Base-by-base conservation (phyloP, 2,113 vertebrate species). In the Burhinus bistriatus region DNA sequence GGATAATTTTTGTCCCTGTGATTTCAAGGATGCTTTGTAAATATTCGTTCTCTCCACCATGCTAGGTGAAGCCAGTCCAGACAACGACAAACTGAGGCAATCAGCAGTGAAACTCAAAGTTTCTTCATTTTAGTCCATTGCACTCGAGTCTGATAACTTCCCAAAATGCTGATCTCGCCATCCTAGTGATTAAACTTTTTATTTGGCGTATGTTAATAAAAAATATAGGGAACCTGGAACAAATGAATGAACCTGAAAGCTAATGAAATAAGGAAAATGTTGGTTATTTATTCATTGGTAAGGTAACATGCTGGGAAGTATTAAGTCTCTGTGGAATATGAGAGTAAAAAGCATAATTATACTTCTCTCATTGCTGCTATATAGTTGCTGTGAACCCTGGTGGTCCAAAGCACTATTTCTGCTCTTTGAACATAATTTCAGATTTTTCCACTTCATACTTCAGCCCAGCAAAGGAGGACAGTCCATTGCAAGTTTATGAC, bases 11-110 rank as follows among this genome's bases (percentile, higher is more conserved):
- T 51, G 17, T 68, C 73, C 65, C 52, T 42, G 20, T 58, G 82
- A 80, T 88, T 92, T 94, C 61, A 90, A 76, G 61, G 92, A 84
- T 65, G 34, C 38, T 94, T 91, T 91, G 32, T 45, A 91, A 92
- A 85, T 40, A 70, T 36, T 80, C 3, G 1, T 85, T 77, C 45
- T 79, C n/a, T 69, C 57, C n/a, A 45, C 15, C 16, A 10, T 62
- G 34, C 13, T 38, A 36, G 16, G 21, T 77, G 69, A 83, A 45
- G 12, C 54, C 61, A 71, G 34, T 66, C 68, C 62, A 75, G 36
- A 90, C 76, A 79, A 65, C n/a, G 45, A 38, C 88, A 66, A 79
- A 55, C 38, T 19, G 42, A 7, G 26, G 20, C 40, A 73, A 42
- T 47, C 65, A 13, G n/a, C 65, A 59, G 34, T 30, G 59, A 47